Conservation (phyloP, 2,113 vertebrate species). For the Chloroceryle aenea region DNA sequence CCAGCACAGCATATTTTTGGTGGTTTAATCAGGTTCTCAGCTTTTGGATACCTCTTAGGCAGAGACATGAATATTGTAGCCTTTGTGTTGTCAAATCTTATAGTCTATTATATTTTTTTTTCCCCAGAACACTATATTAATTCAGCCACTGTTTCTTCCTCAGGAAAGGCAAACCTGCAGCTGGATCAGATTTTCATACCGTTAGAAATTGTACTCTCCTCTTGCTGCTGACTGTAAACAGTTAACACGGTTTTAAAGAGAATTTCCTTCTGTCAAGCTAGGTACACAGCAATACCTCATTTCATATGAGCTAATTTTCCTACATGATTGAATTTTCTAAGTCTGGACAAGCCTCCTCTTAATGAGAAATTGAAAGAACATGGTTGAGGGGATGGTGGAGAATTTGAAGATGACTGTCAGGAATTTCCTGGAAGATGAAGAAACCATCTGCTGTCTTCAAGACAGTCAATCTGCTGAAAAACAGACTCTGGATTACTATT, state of each 20-base stretch:
- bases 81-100: conserved; percentile 39
- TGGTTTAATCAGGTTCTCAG: conserved; percentile 58
- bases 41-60: conserved; percentile 37
- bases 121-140: neutral
- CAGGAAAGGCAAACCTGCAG: neutral
- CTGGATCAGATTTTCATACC: neutral
- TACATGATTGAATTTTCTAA: neutral
- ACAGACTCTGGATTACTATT: neutral
- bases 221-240: neutral
- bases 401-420: neutral
- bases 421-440: conserved; percentile 16
- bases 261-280: neutral
- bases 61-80: conserved; percentile 5
- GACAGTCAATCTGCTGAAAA: neutral
- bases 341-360: neutral
- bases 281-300: neutral
- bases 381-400: neutral
- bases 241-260: neutral
- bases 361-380: neutral
- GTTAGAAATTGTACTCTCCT: neutral
- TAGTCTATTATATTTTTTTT: neutral
- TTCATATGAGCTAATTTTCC: neutral
- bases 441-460: conserved; percentile 7
- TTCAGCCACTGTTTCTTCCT: neutral
- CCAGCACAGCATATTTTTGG: conserved; percentile 10